Percentiles rank a stretch among this genome's conserved stretches.
phyloP scores from a whole-genome alignment of 2,888 invertebrate genomes.

The Gasteruption jaculator region DNA sequence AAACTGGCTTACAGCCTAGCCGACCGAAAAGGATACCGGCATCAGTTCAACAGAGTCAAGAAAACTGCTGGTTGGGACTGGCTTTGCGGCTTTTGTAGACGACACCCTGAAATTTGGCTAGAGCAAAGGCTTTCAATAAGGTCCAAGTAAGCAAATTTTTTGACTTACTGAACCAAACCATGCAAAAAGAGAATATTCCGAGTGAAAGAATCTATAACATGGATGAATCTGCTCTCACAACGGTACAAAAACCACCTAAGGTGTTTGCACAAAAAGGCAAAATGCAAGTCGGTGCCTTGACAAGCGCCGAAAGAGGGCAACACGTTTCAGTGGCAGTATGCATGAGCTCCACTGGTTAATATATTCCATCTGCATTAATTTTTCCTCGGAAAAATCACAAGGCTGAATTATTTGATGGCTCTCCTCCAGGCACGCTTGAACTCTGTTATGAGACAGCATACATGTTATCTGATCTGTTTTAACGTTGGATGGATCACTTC shows the following conservation, averaged over 20 bases:
- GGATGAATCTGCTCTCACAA: constrained; percentile 27
- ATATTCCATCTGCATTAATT: constrained; percentile 28
- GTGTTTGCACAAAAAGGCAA: constrained; percentile 23
- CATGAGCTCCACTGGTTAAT: constrained; percentile 24
- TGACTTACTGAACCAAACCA: constrained; percentile 23
- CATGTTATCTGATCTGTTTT: constrained; percentile 28
- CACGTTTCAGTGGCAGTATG: constrained; percentile 27
- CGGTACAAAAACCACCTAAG: constrained; percentile 24
- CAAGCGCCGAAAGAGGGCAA: constrained; percentile 27
- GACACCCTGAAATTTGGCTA: no score
- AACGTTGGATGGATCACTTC: constrained; percentile 32
- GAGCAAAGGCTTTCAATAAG: constrained; percentile 24
- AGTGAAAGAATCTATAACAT: constrained; percentile 24
- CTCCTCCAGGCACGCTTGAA: constrained; percentile 20
- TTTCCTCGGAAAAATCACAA: constrained; percentile 24
- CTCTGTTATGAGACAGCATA: constrained; percentile 25
- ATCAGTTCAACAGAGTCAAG: no score
- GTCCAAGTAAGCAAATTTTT: constrained; percentile 25
- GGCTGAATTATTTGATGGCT: constrained; percentile 21
- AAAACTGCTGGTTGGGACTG: no score
- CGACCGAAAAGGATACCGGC: no score
- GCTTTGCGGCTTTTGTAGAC: no score
- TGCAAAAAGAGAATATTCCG: constrained; percentile 22
- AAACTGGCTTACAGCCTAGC: no score
- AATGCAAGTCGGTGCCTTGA: constrained; percentile 21